phyloP scores from a whole-genome alignment of 2,888 invertebrate genomes.

The Rhorus exstirpatorius region DNA sequence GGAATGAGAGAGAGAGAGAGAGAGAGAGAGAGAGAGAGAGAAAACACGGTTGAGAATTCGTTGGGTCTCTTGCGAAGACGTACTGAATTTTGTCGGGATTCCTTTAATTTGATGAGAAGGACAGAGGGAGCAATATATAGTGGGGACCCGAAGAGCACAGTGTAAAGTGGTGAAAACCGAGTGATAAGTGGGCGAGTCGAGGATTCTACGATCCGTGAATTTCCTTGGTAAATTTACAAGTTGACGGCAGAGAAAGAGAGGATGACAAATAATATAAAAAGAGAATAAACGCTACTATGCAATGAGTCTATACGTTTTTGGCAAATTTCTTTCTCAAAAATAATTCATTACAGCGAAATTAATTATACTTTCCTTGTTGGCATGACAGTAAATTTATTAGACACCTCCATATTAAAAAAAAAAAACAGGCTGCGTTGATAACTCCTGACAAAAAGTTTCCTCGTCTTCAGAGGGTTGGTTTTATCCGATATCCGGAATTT shows the following conservation, averaged over 20 bases:
- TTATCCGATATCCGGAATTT: neutral
- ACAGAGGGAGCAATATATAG: slow-evolving; percentile 44
- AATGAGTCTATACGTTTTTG: slow-evolving; percentile 6
- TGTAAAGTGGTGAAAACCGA: slow-evolving; percentile 25
- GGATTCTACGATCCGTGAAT: slow-evolving; percentile 57
- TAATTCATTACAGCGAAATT: neutral
- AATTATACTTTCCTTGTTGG: neutral
- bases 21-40: slow-evolving; percentile 38
- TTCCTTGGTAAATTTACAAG: slow-evolving; percentile 54
- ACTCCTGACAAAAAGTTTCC: too few species aligned
- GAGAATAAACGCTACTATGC: slow-evolving; percentile 5
- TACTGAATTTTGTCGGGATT: slow-evolving; percentile 53
- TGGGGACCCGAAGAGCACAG: slow-evolving; percentile 15
- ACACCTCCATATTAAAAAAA: too few species aligned
- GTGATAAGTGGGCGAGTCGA: slow-evolving; percentile 58
- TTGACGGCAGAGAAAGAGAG: slow-evolving; percentile 24
- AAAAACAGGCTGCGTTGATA: too few species aligned
- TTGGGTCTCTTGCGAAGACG: slow-evolving; percentile 31
- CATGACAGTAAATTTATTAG: too few species aligned
- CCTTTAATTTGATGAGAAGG: slow-evolving; percentile 54
- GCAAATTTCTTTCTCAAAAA: slow-evolving; percentile 2
- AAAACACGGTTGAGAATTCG: slow-evolving; percentile 57
- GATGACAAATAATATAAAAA: slow-evolving; percentile 25
- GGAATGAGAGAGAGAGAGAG: slow-evolving; percentile 27
- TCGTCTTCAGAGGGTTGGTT: neutral